A percentile compares a stretch with the other conserved stretches of the same genome.
Conservation (phyloP, 2,113 vertebrate species). For the Natator depressus region DNA sequence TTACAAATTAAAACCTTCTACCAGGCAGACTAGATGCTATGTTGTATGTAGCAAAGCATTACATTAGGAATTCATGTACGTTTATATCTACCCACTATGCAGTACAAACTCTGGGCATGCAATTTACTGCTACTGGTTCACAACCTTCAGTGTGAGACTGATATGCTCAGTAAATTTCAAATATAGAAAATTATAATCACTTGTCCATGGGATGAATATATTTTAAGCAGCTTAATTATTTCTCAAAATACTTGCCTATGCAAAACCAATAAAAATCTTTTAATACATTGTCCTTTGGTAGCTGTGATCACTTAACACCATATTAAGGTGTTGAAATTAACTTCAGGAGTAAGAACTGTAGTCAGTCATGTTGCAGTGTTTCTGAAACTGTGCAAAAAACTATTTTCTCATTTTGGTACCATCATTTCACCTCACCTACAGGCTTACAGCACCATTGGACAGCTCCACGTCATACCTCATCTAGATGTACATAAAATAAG, state of each 20-base stretch:
- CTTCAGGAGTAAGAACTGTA: background rate
- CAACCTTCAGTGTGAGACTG: too few relatives aligned
- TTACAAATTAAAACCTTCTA: background rate
- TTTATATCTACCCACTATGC: background rate
- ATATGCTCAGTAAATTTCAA: too few relatives aligned
- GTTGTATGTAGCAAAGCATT: background rate
- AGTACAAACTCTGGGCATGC: too few relatives aligned
- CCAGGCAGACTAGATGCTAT: background rate
- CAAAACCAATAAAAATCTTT: too few relatives aligned
- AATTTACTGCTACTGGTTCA: too few relatives aligned
- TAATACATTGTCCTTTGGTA: too few relatives aligned
- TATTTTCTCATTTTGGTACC: background rate
- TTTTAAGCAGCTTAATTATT: too few relatives aligned
- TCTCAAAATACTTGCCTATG: too few relatives aligned
- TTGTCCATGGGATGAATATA: too few relatives aligned
- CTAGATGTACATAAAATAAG: background rate
- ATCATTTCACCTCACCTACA: background rate
- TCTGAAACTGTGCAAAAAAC: background rate
- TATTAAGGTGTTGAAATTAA: background rate
- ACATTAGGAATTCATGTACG: background rate
- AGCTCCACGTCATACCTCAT: background rate
- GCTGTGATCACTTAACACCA: too few relatives aligned
- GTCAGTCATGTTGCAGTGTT: background rate
- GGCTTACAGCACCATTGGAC: background rate
- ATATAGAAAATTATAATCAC: too few relatives aligned